Conservation (phyloP, 1,140 invertebrate species). For the Lerema accius region DNA sequence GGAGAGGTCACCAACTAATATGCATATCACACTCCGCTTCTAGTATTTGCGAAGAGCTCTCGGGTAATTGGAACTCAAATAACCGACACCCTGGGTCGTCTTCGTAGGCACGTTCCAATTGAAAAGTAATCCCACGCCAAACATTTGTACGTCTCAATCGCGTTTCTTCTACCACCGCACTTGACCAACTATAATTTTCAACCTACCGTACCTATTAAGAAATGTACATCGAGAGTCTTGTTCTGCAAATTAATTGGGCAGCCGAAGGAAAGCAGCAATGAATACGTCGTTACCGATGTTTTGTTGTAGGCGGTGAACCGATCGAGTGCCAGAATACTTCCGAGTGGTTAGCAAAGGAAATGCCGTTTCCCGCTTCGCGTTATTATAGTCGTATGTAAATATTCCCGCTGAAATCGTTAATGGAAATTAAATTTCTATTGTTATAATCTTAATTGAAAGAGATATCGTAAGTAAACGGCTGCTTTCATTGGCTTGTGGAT, state of each 20-base stretch:
- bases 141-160: slow-evolving; percentile 77
- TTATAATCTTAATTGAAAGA: slow-evolving; percentile 36
- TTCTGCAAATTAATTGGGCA: background rate
- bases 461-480: too few relatives aligned
- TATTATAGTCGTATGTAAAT: slow-evolving; percentile 61
- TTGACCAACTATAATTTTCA: slow-evolving; percentile 18
- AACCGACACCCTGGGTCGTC: slow-evolving; percentile 62
- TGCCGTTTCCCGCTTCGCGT: slow-evolving; percentile 52
- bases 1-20: slow-evolving; percentile 49
- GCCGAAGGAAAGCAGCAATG: slow-evolving; percentile 34
- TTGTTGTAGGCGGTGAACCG: slow-evolving; percentile 3
- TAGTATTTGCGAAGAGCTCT: slow-evolving; percentile 68
- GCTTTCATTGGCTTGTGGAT: too few relatives aligned
- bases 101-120: slow-evolving; percentile 78
- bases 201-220: background rate
- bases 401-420: slow-evolving; percentile 54
- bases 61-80: slow-evolving; percentile 79
- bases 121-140: slow-evolving; percentile 74
- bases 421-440: slow-evolving; percentile 55
- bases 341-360: slow-evolving; percentile 61
- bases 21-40: slow-evolving; percentile 60
- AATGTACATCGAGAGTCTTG: slow-evolving; percentile 31
- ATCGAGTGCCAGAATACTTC: slow-evolving; percentile 43
- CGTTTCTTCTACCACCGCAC: slow-evolving; percentile 39
- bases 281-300: background rate